These are phyloP conservation scores for Clupea harengus DNA, from an alignment of 2,113 vertebrate species.

Conservation along the genomic window DNA sequence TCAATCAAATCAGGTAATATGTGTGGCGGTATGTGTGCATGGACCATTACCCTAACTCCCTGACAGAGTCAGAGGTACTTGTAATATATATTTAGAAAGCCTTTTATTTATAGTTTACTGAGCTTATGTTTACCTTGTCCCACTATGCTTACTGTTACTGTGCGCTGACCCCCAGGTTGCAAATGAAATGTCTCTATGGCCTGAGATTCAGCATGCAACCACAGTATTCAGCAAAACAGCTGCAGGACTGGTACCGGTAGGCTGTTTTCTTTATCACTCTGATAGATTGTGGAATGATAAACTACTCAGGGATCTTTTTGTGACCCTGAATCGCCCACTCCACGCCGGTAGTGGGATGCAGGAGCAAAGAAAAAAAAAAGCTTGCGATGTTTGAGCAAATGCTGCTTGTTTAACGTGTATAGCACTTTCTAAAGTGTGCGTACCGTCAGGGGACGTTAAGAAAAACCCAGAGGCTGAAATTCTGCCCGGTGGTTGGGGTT, in stretches of 20 bases:
- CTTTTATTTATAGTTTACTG: slow-evolving; percentile 3
- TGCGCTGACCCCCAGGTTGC: background rate
- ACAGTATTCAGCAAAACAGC: slow-evolving; percentile 6
- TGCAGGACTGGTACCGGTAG: background rate
- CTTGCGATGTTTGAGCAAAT: background rate
- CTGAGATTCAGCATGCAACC: background rate
- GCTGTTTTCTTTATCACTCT: slow-evolving; percentile 11
- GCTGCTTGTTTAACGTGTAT: background rate
- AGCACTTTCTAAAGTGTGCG: background rate
- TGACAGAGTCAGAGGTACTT: background rate
- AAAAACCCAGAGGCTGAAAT: slow-evolving; percentile 6
- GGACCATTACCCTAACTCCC: background rate
- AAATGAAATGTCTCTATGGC: background rate
- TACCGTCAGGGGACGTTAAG: background rate
- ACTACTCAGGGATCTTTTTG: background rate
- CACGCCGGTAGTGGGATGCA: background rate
- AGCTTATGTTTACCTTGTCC: background rate
- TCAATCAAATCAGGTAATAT: slow-evolving; percentile 51
- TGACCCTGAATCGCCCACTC: slow-evolving; percentile 13
- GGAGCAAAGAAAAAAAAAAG: background rate
- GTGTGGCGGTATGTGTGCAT: slow-evolving; percentile 36
- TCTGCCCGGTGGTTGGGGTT: background rate
- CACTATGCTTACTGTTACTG: background rate
- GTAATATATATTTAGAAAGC: background rate
- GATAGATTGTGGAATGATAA: slow-evolving; percentile 17